Percentiles rank a stretch among this genome's conserved stretches.
Evolutionary conservation across 1,140 invertebrate genomes (phyloP).

Genomic region (Nasonia giraulti): DNA sequence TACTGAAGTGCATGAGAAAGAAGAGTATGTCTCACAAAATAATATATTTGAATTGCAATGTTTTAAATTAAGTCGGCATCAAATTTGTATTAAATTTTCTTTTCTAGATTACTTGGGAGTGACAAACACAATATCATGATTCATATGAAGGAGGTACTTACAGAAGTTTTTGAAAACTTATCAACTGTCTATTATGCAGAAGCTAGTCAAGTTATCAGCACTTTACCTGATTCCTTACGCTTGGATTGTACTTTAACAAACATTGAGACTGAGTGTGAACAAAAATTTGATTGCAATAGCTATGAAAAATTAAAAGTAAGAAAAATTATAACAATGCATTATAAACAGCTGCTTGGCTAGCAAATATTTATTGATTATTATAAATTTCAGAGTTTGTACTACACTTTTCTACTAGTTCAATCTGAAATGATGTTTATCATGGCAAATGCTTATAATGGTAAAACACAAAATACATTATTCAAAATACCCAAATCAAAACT

Average conservation of each 20-base stretch:
- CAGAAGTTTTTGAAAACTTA: conserved; percentile 61
- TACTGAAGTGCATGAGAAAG: conserved; percentile 55
- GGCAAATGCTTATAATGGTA: conserved; percentile 58
- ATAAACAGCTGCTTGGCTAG: neutral
- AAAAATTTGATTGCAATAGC: conserved; percentile 1
- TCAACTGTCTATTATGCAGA: conserved; percentile 58
- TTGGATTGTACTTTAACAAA: conserved; percentile 57
- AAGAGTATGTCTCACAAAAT: conserved; percentile 59
- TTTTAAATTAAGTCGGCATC: neutral
- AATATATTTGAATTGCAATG: conserved; percentile 4
- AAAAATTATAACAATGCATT: conserved; percentile 42
- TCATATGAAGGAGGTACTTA: conserved; percentile 59
- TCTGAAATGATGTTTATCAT: conserved; percentile 68
- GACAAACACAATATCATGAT: conserved; percentile 62
- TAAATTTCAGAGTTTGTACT: conserved; percentile 64
- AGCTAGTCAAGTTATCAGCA: conserved; percentile 56
- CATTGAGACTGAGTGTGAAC: conserved; percentile 54
- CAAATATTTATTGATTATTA: neutral
- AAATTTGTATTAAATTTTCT: conserved; percentile 35
- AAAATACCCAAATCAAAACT: conserved; percentile 58
- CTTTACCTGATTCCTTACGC: conserved; percentile 55
- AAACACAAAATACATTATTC: conserved; percentile 47
- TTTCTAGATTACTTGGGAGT: conserved; percentile 57
- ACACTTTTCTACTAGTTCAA: conserved; percentile 66
- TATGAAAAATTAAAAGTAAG: conserved; percentile 43